Percentiles rank a stretch among this genome's conserved stretches.
Evolutionary conservation across 2,888 invertebrate genomes (phyloP).

Genomic region (Hoplodrina ambigua): DNA sequence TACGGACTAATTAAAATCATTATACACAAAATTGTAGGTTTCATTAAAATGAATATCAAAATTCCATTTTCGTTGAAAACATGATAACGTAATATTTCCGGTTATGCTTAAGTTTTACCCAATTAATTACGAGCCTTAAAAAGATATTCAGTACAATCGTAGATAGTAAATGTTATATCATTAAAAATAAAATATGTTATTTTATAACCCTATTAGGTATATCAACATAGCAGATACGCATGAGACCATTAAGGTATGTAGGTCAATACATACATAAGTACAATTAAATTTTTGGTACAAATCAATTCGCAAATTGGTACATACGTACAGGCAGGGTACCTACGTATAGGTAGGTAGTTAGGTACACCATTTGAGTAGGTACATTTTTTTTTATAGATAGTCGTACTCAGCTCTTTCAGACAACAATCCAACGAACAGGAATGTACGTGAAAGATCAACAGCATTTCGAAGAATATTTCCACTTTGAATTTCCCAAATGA

Average conservation of each 20-base stretch:
- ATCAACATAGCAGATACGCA: slow-evolving; percentile 12
- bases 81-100: not conserved
- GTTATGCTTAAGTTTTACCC: not conserved
- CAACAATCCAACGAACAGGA: slow-evolving; percentile 2
- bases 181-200: too few species aligned
- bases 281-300: too few species aligned
- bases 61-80: not conserved
- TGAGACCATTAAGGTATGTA: slow-evolving; percentile 1
- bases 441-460: slow-evolving; percentile 26
- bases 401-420: slow-evolving; percentile 3
- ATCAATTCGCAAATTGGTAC: too few species aligned
- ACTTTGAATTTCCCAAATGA: slow-evolving; percentile 36
- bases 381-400: not conserved
- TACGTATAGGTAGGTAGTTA: too few species aligned
- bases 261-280: not conserved
- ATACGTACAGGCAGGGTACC: too few species aligned
- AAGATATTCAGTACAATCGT: not conserved
- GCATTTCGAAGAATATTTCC: slow-evolving; percentile 45
- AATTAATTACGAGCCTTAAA: not conserved
- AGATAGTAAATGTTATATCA: too few species aligned
- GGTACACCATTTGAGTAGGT: slow-evolving; percentile 31
- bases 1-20: not conserved
- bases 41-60: not conserved
- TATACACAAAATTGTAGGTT: not conserved
- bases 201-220: not conserved